Conservation (phyloP, 2,113 vertebrate genomes). For the Kobus ellipsiprymnus region DNA sequence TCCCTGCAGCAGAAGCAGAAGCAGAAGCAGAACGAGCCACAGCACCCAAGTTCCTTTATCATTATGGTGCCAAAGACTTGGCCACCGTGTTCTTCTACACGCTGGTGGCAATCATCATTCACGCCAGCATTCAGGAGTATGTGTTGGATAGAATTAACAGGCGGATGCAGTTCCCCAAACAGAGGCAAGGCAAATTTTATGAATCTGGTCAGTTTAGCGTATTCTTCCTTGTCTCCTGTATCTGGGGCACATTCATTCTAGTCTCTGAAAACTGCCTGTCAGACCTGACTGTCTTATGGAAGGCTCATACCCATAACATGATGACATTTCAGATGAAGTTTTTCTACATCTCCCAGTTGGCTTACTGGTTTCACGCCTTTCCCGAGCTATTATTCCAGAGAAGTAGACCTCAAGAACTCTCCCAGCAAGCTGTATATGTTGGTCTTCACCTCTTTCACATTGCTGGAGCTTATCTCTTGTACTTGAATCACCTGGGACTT, state of each 20-base stretch:
- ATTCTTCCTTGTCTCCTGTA: conserved; percentile 93
- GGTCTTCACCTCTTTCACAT: conserved; percentile 96
- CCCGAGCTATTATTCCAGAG: conserved; percentile 98
- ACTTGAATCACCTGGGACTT: conserved; percentile 92
- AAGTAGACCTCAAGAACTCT: conserved; percentile 95
- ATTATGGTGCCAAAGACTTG: conserved; percentile 93
- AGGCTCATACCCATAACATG: conserved; percentile 87
- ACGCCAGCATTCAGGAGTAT: conserved; percentile 96
- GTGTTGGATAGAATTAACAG: conserved; percentile 94
- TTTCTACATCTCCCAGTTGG: conserved; percentile 95
- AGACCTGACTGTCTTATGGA: conserved; percentile 91
- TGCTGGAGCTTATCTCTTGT: conserved; percentile 91
- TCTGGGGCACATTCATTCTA: conserved; percentile 92
- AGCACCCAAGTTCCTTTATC: conserved; percentile 87
- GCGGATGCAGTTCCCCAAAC: conserved; percentile 97
- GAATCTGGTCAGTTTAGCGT: conserved; percentile 94
- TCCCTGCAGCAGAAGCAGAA: conserved; percentile 87
- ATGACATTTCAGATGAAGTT: conserved; percentile 99
- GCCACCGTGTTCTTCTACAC: conserved; percentile 97
- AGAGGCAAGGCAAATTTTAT: conserved; percentile 96
- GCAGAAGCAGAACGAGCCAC: conserved; percentile 81
- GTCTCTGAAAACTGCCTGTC: conserved; percentile 93
- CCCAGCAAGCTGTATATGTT: conserved; percentile 93
- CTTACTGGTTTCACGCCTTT: conserved; percentile 95
- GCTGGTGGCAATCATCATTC: conserved; percentile 96